Conservation (phyloP, 2,888 invertebrate species). For the Scaptomyza tumidula region DNA sequence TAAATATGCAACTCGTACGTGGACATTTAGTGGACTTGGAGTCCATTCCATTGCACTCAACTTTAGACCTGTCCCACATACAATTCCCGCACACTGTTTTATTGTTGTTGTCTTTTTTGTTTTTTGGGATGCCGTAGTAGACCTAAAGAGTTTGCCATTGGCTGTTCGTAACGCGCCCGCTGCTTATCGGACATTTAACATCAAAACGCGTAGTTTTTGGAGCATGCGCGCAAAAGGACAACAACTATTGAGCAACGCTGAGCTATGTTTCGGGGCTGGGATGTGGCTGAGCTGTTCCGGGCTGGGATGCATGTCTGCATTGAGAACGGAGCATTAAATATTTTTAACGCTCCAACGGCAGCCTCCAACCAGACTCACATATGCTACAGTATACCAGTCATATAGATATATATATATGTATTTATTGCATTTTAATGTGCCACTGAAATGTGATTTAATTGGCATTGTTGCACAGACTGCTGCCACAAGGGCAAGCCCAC, state of each 20-base stretch:
- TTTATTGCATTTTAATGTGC: slow-evolving; percentile 80
- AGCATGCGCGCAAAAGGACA: slow-evolving; percentile 64
- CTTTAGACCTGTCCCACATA: neutral
- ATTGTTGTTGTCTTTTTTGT: neutral
- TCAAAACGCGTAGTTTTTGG: slow-evolving; percentile 60
- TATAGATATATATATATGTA: slow-evolving; percentile 28
- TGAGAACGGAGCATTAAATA: slow-evolving; percentile 64
- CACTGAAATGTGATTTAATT: slow-evolving; percentile 78
- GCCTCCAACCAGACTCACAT: slow-evolving; percentile 11
- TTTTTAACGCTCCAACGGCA: slow-evolving; percentile 62
- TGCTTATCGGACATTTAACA: slow-evolving; percentile 61
- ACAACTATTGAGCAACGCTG: slow-evolving; percentile 27
- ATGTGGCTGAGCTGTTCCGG: neutral
- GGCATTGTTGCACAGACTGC: slow-evolving; percentile 66
- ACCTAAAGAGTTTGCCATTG: slow-evolving; percentile 54
- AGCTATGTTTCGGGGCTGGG: too few species aligned
- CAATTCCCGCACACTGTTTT: neutral
- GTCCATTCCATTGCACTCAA: neutral
- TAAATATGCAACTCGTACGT: slow-evolving; percentile 58
- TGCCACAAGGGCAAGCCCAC: slow-evolving; percentile 6
- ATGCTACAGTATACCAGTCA: slow-evolving; percentile 8
- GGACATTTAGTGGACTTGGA: slow-evolving; percentile 17
- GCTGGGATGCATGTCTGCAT: slow-evolving; percentile 16
- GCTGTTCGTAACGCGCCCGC: slow-evolving; percentile 40
- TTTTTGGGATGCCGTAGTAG: slow-evolving; percentile 39